Evolutionary conservation across 2,888 invertebrate species (phyloP), one percentile per base, ranked within the genome.

Genomic region (Yponomeuta plumbellus): DNA sequence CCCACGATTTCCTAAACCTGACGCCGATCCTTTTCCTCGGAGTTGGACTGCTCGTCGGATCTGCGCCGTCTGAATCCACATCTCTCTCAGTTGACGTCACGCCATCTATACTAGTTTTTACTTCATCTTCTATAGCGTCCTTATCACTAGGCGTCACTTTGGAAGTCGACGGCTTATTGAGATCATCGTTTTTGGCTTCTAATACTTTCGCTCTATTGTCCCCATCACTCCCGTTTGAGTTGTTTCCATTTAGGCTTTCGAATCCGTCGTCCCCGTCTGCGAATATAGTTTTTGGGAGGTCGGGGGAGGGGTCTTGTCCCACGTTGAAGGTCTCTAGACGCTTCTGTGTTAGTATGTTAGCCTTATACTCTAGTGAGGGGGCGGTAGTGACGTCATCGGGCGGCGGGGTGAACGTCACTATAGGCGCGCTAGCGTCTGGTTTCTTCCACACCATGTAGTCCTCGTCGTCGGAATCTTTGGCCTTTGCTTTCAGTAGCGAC

Each of bases 161-260:
- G 44, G 64, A 59, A 40, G 13, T 71, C 67, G 66, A 65, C 66
- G 40, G n/a, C 59, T 57, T 67, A 68, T 64, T 22, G 23, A 23
- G 57, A 34, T 64, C 34, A 61, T 65, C 57, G 44, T 64, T 66
- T 66, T 69, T 65, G n/a, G 44, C 62, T n/a, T 69, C 66, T 40
- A 74, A 73, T 17, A 52, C 44, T 74, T 77, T 80, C 2, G 70
- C 70, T 69, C 73, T 77, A 65, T 76, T 83, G 57, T 90, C 90
- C 59, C 76, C 84, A 69, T 91, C 89, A 71, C 95, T 95, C 66
- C 93, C 93, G 75, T 94, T 94, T 0, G 96, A 96, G 71, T 94
- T 95, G 78, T 96, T 96, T 11, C 96, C 96, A 75, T 96, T 96
- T 11, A 97, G 92, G 80, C 96, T 96, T 86, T 97, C 97, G 76